A percentile compares a stretch with the other conserved stretches of the same genome.
These are phyloP conservation scores for Monarcha castaneiventris DNA, from an alignment of 2,113 vertebrate species.

Conservation along the genomic window DNA sequence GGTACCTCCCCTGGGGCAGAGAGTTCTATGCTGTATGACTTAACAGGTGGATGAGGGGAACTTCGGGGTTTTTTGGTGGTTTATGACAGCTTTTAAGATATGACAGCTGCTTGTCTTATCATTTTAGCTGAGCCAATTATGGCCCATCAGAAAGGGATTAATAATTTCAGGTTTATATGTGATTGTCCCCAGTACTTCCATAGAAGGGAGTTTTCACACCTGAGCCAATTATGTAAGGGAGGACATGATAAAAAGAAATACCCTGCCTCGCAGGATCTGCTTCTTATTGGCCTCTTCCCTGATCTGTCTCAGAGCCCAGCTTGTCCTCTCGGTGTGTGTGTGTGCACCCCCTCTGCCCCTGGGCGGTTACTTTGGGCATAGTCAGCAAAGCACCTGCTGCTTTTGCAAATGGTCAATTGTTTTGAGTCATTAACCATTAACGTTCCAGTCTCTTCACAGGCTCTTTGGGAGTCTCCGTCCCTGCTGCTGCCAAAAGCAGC, in stretches of 20 bases:
- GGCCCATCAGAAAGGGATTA: not conserved
- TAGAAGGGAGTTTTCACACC: not conserved
- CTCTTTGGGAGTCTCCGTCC: not conserved
- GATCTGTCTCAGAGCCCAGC: not conserved
- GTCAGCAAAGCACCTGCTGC: not conserved
- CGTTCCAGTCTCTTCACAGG: not conserved
- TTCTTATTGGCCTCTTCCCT: not conserved
- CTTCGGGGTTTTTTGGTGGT: not conserved
- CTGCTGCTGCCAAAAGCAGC: not conserved
- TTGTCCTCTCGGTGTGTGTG: not conserved
- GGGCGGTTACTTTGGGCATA: accelerated
- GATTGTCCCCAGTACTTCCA: not conserved
- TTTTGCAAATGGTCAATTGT: not conserved
- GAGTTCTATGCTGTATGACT: not conserved
- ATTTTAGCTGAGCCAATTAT: not conserved
- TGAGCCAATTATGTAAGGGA: not conserved
- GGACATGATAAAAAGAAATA: not conserved
- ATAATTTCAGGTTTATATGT: not conserved
- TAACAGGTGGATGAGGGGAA: not conserved
- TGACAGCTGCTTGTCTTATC: not conserved
- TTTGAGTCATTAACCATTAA: not conserved
- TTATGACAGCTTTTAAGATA: not conserved
- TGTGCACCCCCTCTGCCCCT: not conserved
- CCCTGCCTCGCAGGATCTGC: accelerated
- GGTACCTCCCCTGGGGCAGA: not conserved